Base-by-base conservation (phyloP, 1,140 invertebrate species). In the Lepidotrigona ventralis region DNA sequence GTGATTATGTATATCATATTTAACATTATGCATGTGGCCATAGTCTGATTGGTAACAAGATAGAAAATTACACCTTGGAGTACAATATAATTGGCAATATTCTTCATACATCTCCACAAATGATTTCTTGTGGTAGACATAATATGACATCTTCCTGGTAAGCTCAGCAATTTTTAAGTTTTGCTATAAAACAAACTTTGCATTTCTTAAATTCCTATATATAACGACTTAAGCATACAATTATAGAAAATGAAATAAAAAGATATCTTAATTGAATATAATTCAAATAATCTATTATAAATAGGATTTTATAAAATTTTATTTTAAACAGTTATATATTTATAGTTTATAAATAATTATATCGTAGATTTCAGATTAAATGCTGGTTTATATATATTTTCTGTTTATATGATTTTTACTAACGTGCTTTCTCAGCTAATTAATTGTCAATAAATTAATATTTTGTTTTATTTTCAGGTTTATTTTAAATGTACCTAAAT, bases 401-500 rank as follows among this genome's bases (percentile, higher is more conserved):
- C 4, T 77, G 19, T 15, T 54, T 69, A 29, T 39, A 23, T 60
- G n/a, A 26, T 54, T 54, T 53, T 69, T n/a, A n/a, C 5, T 46
- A 2, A 33, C 46, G 26, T 75, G 15, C 39, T 69, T 68, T 2
- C 8, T 39, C 46, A 14, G 1, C 68, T 23, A n/a, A 60, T n/a
- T 58, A 56, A 68, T 68, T 39, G 33, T 72, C 60, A 75, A 75
- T 54, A 84, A 66, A 66, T 66, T 66, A 66, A 33, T 66, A 66
- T 82, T 46, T 81, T 58, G 73, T 88, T 77, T 83, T 90, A 87
- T 88, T 91, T 89, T 89, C 90, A 96, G 96, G 91, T 94, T 96
- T 33, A 93, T 96, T 81, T 91, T 95, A 56, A 94, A 94, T 82
- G 94, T 95, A 29, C 96, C 96, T 15, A 95, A 95, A 64, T 90